A percentile compares a stretch with the other conserved stretches of the same genome.
phyloP scores from a whole-genome alignment of 2,113 vertebrate species.

The Hippocampus abdominalis region DNA sequence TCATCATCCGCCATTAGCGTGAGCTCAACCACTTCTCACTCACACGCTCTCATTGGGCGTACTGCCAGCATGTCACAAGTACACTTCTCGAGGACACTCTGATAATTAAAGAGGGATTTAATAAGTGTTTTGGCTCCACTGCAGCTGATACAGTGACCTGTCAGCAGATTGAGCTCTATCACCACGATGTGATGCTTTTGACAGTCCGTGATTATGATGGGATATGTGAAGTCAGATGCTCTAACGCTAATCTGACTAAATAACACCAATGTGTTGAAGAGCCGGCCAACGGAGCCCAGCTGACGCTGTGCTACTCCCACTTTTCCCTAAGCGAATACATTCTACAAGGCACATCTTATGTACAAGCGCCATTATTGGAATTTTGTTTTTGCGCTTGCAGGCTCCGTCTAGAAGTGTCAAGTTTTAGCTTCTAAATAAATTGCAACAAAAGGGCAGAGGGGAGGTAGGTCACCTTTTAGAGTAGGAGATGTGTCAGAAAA shows the following conservation, averaged over 20 bases:
- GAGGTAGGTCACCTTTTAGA: too few species aligned
- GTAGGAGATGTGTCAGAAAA: background rate
- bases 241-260: conserved; percentile 62
- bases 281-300: conserved; percentile 41
- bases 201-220: conserved; percentile 62
- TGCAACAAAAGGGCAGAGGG: background rate
- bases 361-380: background rate
- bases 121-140: conserved; percentile 55
- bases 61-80: conserved; percentile 62
- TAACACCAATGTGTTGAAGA: conserved; percentile 57
- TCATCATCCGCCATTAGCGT: conserved; percentile 49
- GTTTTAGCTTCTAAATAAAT: too few species aligned
- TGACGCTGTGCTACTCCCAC: conserved; percentile 27
- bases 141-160: conserved; percentile 59
- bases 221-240: conserved; percentile 57
- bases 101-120: conserved; percentile 69
- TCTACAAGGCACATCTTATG: background rate
- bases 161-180: conserved; percentile 54
- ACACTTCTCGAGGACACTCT: conserved; percentile 58
- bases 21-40: conserved; percentile 42
- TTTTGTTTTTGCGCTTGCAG: background rate
- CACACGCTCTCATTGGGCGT: conserved; percentile 48
- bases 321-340: conserved; percentile 26
- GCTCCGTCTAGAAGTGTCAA: background rate
- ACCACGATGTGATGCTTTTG: conserved; percentile 35